Evolutionary conservation across 2,797 vertebrate species (phyloP).

Genomic region (Myotis planiceps): DNA sequence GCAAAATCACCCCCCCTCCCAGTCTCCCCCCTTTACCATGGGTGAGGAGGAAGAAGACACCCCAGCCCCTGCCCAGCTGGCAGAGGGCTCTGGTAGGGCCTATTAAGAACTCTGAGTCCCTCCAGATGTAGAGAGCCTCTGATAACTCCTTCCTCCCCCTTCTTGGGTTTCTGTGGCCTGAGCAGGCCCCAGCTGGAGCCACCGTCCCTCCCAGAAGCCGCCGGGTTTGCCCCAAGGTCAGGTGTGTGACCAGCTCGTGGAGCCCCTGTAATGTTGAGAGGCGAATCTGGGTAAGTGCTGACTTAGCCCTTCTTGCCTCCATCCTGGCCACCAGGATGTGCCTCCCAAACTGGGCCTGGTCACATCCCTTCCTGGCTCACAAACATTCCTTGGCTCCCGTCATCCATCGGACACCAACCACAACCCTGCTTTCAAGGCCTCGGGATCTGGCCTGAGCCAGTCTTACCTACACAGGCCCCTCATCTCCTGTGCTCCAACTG

Average conservation of each 20-base stretch:
- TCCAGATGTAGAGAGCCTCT: slow-evolving; percentile 21
- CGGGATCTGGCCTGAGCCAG: not conserved
- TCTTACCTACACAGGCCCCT: not conserved
- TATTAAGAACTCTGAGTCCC: not conserved
- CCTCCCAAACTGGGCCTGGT: not conserved
- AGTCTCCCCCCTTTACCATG: too few species aligned
- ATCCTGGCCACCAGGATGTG: not conserved
- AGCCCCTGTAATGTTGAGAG: slow-evolving; percentile 79
- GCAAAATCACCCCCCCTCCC: not conserved
- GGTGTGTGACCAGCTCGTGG: slow-evolving; percentile 74
- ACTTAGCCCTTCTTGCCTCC: slow-evolving; percentile 55
- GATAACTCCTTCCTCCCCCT: slow-evolving; percentile 57
- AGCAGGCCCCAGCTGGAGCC: slow-evolving; percentile 77
- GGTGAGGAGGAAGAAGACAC: not conserved
- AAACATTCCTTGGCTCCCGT: not conserved
- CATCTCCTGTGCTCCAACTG: not conserved
- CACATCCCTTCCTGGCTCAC: not conserved
- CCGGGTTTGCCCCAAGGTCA: slow-evolving; percentile 72
- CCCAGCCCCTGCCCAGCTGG: not conserved
- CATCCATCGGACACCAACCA: not conserved
- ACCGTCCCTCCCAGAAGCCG: slow-evolving; percentile 72
- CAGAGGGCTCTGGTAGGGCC: not conserved
- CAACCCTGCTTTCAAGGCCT: not conserved
- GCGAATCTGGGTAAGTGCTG: slow-evolving; percentile 80
- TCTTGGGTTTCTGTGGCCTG: slow-evolving; percentile 73